A percentile compares a stretch with the other conserved stretches of the same genome.
phyloP scores from a whole-genome alignment of 2,888 invertebrate genomes.

The Apamea epomidion region DNA sequence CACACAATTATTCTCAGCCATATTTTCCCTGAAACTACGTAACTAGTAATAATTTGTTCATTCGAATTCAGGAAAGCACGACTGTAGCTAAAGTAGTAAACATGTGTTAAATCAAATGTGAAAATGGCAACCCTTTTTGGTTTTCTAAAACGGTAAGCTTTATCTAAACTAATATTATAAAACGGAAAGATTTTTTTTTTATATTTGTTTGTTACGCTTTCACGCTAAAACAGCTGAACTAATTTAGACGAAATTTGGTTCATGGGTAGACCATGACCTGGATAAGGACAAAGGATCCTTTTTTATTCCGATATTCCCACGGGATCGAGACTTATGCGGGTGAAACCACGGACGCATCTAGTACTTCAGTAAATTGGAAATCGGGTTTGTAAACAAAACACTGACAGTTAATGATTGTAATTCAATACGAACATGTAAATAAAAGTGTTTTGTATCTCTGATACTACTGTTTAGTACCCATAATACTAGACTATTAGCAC shows the following conservation, averaged over 20 bases:
- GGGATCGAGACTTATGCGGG: not conserved
- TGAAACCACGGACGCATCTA: not conserved
- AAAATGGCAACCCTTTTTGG: not conserved
- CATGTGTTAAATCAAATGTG: not conserved
- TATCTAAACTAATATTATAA: too few species aligned
- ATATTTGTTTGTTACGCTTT: too few species aligned
- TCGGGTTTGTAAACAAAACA: constrained; percentile 2
- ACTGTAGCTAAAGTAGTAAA: not conserved
- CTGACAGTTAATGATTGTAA: not conserved
- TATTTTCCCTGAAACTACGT: constrained; percentile 10
- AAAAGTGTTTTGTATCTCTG: constrained; percentile 8
- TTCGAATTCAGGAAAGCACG: not conserved
- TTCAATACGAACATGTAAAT: constrained; percentile 1
- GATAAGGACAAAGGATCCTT: not conserved
- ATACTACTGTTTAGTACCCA: constrained; percentile 9
- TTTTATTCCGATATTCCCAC: not conserved
- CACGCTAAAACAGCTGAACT: too few species aligned
- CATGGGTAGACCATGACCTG: not conserved
- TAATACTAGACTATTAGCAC: constrained; percentile 26
- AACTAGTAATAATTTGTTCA: not conserved
- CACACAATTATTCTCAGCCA: constrained; percentile 18
- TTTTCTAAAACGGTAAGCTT: not conserved
- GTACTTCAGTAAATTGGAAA: not conserved
- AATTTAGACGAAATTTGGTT: not conserved
- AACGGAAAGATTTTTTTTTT: too few species aligned